Percentiles rank a stretch among this genome's conserved stretches.
phyloP scores from a whole-genome alignment of 1,140 invertebrate genomes.

The Lordiphosa stackelbergi region DNA sequence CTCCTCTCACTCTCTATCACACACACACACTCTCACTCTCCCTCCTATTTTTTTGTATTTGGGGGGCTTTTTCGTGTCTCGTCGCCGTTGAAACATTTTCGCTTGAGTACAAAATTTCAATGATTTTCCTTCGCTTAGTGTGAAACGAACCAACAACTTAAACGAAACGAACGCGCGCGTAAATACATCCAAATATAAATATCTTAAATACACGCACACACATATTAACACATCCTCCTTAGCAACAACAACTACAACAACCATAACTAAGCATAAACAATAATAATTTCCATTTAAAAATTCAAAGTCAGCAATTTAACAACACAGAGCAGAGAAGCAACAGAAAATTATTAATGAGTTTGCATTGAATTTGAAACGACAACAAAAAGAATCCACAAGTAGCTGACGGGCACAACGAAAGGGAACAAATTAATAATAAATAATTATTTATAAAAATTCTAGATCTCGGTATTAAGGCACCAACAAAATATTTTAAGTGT shows the following conservation, averaged over 20 bases:
- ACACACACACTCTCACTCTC: constrained; percentile 4
- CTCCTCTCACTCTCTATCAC: constrained; percentile 16
- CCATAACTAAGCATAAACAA: constrained; percentile 49
- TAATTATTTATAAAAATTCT: constrained; percentile 28
- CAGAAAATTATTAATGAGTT: constrained; percentile 34
- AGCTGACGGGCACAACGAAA: constrained; percentile 32
- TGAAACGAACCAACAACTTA: constrained; percentile 73
- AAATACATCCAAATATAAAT: constrained; percentile 29
- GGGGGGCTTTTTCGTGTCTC: no score
- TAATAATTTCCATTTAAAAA: constrained; percentile 20
- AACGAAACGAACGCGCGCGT: constrained; percentile 74
- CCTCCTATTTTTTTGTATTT: constrained; percentile 8
- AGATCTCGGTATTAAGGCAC: constrained; percentile 31
- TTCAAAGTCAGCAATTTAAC: constrained; percentile 32
- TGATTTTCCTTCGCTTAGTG: constrained; percentile 62
- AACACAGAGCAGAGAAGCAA: constrained; percentile 27
- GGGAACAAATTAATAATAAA: constrained; percentile 42
- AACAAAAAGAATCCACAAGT: constrained; percentile 65
- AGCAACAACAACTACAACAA: neutral
- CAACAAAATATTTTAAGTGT: constrained; percentile 12
- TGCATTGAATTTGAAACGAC: constrained; percentile 19
- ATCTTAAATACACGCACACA: constrained; percentile 33
- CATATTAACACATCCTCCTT: constrained; percentile 39
- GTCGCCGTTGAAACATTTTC: constrained; percentile 46
- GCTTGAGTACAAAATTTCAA: constrained; percentile 65